phyloP scores from a whole-genome alignment of 2,113 vertebrate genomes.

The Notarius lentiginosus region DNA sequence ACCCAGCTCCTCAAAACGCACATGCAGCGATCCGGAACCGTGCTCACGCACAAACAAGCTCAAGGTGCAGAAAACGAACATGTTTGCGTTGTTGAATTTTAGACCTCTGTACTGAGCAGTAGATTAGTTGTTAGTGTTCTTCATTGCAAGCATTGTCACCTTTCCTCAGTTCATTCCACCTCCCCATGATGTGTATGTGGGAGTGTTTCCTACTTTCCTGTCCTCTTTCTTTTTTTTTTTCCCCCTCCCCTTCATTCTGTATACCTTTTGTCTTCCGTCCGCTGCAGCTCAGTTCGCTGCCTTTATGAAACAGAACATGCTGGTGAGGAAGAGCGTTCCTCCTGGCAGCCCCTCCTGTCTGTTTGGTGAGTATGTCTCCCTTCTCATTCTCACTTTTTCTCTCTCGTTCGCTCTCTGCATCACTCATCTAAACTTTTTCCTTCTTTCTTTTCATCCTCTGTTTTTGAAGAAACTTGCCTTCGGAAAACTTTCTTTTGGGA shows the following conservation, averaged over 20 bases:
- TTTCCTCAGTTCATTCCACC: constrained; percentile 55
- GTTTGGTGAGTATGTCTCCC: constrained; percentile 89
- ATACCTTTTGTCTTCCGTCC: constrained; percentile 64
- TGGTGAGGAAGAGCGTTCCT: constrained; percentile 97
- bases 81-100: neutral
- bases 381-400: constrained; percentile 46
- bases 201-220: constrained; percentile 63
- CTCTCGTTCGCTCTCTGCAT: neutral
- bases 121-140: neutral
- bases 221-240: constrained; percentile 53
- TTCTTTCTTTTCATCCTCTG: neutral
- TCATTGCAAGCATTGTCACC: constrained; percentile 37
- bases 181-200: constrained; percentile 50
- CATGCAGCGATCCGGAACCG: constrained; percentile 80
- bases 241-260: constrained; percentile 59
- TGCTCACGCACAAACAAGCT: constrained; percentile 87
- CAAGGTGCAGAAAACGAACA: constrained; percentile 77
- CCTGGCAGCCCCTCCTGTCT: constrained; percentile 92
- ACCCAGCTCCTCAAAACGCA: constrained; percentile 89
- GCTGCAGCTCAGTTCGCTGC: constrained; percentile 96
- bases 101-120: neutral
- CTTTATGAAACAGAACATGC: constrained; percentile 99
- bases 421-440: neutral
- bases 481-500: too few species aligned
- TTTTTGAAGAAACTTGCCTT: neutral